Conservation (phyloP, 2,888 invertebrate species). For the Stenodera caucasica region DNA sequence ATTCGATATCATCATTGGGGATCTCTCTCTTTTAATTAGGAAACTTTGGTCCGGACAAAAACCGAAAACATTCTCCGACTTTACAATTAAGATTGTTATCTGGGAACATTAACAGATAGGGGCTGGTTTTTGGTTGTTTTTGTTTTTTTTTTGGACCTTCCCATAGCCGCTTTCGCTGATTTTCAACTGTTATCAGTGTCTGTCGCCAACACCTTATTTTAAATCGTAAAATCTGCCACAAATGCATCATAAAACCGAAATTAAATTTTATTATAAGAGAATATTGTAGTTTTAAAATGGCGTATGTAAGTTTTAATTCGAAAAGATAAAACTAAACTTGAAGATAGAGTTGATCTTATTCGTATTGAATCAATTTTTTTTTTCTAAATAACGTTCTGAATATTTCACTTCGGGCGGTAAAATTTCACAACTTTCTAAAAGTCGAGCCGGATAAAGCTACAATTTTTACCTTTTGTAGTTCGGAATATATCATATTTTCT, state of each 20-base stretch:
- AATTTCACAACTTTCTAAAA: neutral
- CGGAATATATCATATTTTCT: neutral
- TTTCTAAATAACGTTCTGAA: too few relatives aligned
- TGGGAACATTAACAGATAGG: neutral
- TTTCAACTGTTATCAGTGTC: neutral
- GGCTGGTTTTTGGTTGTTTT: neutral
- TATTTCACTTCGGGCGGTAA: too few relatives aligned
- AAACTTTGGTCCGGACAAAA: neutral
- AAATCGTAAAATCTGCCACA: neutral
- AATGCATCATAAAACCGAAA: conserved; percentile 4
- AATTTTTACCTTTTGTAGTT: neutral
- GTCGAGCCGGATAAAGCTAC: too few relatives aligned
- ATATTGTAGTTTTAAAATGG: neutral
- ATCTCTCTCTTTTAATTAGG: conserved; percentile 6
- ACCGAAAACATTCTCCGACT: neutral
- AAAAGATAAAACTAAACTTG: conserved; percentile 3
- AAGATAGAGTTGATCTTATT: too few relatives aligned
- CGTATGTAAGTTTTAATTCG: neutral
- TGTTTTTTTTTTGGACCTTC: neutral
- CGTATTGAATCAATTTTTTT: neutral
- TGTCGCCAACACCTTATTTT: conserved; percentile 3
- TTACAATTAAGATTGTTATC: neutral
- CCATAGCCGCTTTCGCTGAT: neutral
- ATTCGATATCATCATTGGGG: neutral
- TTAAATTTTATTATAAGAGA: conserved; percentile 4